Base-by-base conservation (phyloP, 2,113 vertebrate species). In the Pandion haliaetus region DNA sequence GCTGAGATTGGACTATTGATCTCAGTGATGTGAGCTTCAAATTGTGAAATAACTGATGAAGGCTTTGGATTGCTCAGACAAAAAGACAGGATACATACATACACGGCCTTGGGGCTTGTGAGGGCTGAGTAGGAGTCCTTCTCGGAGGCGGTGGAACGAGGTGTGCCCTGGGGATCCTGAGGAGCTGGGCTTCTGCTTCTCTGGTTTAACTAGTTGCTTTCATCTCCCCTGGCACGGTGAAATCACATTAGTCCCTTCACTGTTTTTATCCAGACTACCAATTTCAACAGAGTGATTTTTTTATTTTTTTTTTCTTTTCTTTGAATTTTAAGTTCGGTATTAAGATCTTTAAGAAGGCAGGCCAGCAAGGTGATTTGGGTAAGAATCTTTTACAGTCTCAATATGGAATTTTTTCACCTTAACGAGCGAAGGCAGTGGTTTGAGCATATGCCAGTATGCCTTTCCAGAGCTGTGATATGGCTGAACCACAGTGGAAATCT, bases 401-500 rank as follows among this genome's bases (percentile, higher is more conserved):
- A 6, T 7, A 21, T 6, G 29, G 45, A 55, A 10, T 62, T 62
- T 70, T 90, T 86, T 55, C 63, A 80, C 29, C 57, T 52, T 17
- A 36, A 44, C 0, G 1, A 55, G 55, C 1, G 2, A 70, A 54
- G 71, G 67, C 17, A 4, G 90, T 0, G n/a, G 80, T 88, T 95
- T 89, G 76, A 85, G n/a, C 34, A 7, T 1, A 3, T 1, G 21
- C 71, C 62, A 86, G 31, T 34, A 14, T 49, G 66, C 18, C 61
- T 91, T 95, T 81, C 94, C 94, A 95, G 87, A 55, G 91, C 78
- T 47, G 82, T 67, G 93, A 96, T 96, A 87, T 0, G 5, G 89
- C 93, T 95, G 93, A 96, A 96, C 96, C 96, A 86, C 96, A 95
- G 71, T 97, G 94, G 91, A 96, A 97, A 96, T 97, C 94, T 96